Evolutionary conservation across 2,113 vertebrate species (phyloP).

Genomic region (Beaufortia kweichowensis): DNA sequence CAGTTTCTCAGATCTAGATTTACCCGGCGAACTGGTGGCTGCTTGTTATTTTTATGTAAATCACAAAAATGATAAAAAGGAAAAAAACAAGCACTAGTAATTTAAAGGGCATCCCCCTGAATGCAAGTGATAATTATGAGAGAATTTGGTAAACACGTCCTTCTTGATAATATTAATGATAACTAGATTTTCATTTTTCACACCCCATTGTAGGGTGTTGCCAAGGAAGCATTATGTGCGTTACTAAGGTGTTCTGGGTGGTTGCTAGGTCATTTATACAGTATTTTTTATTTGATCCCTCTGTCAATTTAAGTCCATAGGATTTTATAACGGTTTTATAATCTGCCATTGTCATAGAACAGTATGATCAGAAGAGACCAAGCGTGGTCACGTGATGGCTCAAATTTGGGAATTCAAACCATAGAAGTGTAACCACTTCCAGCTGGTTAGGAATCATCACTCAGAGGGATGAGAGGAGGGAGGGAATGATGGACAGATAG

Average conservation of each 20-base stretch:
- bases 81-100: constrained; percentile 56
- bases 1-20: constrained; percentile 63
- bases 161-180: background rate
- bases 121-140: constrained; percentile 69
- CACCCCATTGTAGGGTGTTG: background rate
- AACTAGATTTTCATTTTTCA: background rate
- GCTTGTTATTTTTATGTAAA: constrained; percentile 75
- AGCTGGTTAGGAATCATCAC: constrained; percentile 37
- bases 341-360: background rate
- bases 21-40: constrained; percentile 59
- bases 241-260: no score
- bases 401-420: background rate
- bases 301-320: no score
- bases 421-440: constrained; percentile 29
- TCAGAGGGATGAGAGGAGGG: constrained; percentile 31
- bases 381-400: background rate
- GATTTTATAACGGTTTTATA: no score
- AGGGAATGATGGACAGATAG: constrained; percentile 58
- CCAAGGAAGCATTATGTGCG: no score
- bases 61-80: constrained; percentile 43
- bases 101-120: constrained; percentile 64
- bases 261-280: no score
- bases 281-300: no score
- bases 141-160: background rate
- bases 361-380: background rate